Evolutionary conservation across 2,797 vertebrate genomes (phyloP).

Genomic region (Cetoscarus ocellatus): DNA sequence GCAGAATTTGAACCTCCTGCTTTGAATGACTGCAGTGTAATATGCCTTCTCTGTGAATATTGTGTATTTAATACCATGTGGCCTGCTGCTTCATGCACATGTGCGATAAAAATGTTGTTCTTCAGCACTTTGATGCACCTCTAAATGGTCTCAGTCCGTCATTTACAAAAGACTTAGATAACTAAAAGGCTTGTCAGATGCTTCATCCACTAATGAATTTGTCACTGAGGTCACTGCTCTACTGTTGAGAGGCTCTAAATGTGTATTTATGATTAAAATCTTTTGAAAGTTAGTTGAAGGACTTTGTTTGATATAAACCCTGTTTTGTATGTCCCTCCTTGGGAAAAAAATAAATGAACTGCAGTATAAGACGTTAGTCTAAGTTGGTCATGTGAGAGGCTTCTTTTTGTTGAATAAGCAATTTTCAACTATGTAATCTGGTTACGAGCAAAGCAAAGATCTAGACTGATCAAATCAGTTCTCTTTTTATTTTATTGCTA

Average conservation of each 20-base stretch:
- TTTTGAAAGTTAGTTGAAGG: constrained; percentile 16
- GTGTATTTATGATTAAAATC: constrained; percentile 49
- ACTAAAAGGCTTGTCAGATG: neutral
- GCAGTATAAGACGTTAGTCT: constrained; percentile 9
- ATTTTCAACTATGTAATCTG: constrained; percentile 25
- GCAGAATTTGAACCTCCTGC: neutral
- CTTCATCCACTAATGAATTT: neutral
- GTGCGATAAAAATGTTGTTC: constrained; percentile 2
- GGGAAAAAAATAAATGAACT: constrained; percentile 10
- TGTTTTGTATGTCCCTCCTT: constrained; percentile 10
- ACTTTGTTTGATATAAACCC: constrained; percentile 1
- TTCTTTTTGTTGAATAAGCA: constrained; percentile 15
- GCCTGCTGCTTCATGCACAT: neutral
- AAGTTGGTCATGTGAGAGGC: neutral
- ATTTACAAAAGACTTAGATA: no score
- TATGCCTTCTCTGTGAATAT: neutral
- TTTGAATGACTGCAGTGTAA: neutral
- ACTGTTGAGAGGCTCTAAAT: constrained; percentile 46
- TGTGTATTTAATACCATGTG: neutral
- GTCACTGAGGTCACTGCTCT: constrained; percentile 14
- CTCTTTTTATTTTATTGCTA: no score
- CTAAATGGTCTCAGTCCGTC: neutral
- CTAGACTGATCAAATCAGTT: no score
- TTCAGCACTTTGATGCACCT: neutral
- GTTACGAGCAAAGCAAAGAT: no score